Base-by-base conservation (phyloP, 2,888 invertebrate species). In the Tachina lurida region DNA sequence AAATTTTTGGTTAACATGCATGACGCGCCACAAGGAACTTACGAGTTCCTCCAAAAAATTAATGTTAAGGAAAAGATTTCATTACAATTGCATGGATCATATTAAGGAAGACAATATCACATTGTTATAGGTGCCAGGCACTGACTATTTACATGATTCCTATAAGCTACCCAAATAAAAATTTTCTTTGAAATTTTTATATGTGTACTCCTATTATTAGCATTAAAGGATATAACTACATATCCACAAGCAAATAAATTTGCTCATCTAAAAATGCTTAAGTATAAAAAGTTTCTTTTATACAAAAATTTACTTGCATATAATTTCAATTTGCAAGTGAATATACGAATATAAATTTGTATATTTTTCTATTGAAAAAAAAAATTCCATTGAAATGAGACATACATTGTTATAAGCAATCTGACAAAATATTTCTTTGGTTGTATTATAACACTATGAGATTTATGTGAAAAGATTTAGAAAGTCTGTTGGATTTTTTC, bases 401-500 rank as follows among this genome's bases (percentile, higher is more conserved):
- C 81, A 41, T 63, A 22, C 10, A 45, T n/a, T 10, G 10, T 31
- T 39, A 15, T 39, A 17, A 52, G 39, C 47, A n/a, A 17, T 22
- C n/a, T 56, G 19, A 41, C 39, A 43, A 8, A 68, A 43, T 54
- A 52, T 39, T 70, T 52, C 52, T 13, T 19, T 41, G 15, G 13
- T 56, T 31, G 31, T 31, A 31, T 31, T 31, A 45, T 22, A 74
- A 58, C 47, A 58, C 71, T 58, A 17, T 49, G 56, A 70, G 41
- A 70, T 31, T 70, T 82, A 22, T 68, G 78, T 78, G 52, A 74
- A 74, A 78, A 70, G 74, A 58, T 52, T 78, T 78, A 63, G 49
- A 74, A 68, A 68, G 81, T 81, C 81, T 81, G 31, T 56, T 56
- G 56, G 39, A 22, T 63, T 81, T 81, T 82, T 49, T 56, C 67